These are phyloP conservation scores for Conus betulinus DNA, from an alignment of 1,140 invertebrate species.

Conservation along the genomic window DNA sequence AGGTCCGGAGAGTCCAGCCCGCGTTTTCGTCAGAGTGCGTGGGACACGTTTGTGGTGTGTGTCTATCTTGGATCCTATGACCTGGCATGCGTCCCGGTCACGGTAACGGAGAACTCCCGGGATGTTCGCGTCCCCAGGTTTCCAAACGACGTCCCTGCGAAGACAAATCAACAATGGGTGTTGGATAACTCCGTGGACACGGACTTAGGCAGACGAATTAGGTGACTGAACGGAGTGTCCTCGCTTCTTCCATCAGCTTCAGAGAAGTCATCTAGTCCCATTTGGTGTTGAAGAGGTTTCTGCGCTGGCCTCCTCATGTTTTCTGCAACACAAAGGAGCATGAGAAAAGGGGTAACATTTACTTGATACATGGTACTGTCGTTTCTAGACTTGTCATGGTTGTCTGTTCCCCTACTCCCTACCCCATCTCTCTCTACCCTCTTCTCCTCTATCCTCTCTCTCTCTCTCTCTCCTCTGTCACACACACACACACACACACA, in stretches of 20 bases:
- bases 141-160: not conserved
- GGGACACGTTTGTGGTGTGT: not conserved
- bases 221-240: not conserved
- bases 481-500: conserved; percentile 17
- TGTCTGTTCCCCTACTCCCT: not conserved
- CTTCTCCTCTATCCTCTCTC: not conserved
- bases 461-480: not conserved
- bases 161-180: not conserved
- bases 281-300: conserved; percentile 19
- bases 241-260: conserved; percentile 10
- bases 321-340: not conserved
- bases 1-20: not conserved
- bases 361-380: too few relatives aligned
- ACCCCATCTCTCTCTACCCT: not conserved
- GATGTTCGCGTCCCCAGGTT: too few relatives aligned
- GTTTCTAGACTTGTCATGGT: too few relatives aligned
- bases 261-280: conserved; percentile 24
- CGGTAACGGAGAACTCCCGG: not conserved
- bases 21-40: not conserved
- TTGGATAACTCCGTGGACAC: not conserved
- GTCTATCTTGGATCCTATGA: not conserved
- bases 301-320: conserved; percentile 9
- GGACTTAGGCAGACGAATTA: not conserved
- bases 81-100: too few relatives aligned
- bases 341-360: too few relatives aligned